Base-by-base conservation (phyloP, 1,140 invertebrate genomes). In the Thalassaphorura encarpata region DNA sequence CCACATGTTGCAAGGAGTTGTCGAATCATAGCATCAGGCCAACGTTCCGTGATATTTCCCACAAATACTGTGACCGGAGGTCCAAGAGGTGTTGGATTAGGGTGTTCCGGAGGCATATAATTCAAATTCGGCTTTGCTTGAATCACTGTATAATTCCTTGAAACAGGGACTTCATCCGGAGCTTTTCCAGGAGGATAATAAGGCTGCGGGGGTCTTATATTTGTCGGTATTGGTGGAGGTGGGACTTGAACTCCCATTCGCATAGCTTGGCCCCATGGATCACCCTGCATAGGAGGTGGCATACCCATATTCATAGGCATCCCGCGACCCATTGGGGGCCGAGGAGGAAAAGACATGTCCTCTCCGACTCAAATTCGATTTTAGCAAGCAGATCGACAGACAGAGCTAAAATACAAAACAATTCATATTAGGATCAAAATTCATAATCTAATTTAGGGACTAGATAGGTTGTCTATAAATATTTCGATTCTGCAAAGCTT, bases 31-130 rank as follows among this genome's bases (percentile, higher is more conserved):
- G 85, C 79, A 72, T 99, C 94, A 0, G 92, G 90, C 41, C 92
- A 93, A 66, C 85, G 81, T 64, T 97, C 91, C 67, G 89, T 90
- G 54, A 99, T 99, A 73, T 98, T 99, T 23, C 96, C 95, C 43
- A 97, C 90, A 75, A 99, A 99, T 0, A 99, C 94, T 18, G 94
- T 97, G 16, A 97, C 93, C 0, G 91, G 81, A 0, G 92, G 90
- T 1, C 89, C 90, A 50, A 80, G 77, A 61, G 71, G 50, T 51
- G 40, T 42, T 5, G 36, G 46, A 42, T 40, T 55, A n/a, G 47
- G 54, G 11, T n/a, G 1, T 33, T 26, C 27, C 36, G 16, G 31
- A 5, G 56, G 49, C 18, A 43, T 48, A 45, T 45, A 27, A 13
- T 16, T 28, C 13, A 46, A 27, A 24, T 26, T 36, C 13, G 48